These are phyloP conservation scores for Ursus arctos DNA, from an alignment of 2,113 vertebrate genomes.

Conservation along the genomic window DNA sequence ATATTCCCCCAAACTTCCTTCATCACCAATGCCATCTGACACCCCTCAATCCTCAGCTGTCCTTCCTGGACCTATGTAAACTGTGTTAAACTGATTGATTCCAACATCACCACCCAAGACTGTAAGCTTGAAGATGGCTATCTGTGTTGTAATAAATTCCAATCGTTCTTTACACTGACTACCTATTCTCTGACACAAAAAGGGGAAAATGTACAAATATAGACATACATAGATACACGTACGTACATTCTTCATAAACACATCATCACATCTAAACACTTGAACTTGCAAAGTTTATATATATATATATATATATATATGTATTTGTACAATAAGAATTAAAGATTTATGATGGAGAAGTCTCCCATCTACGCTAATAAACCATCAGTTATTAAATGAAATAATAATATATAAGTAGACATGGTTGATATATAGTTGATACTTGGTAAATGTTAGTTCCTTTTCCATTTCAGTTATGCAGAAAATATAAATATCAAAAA, in stretches of 20 bases:
- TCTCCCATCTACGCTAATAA: not conserved
- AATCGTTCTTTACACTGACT: not conserved
- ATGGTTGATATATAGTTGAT: not conserved
- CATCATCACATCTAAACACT: not conserved
- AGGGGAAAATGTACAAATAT: not conserved
- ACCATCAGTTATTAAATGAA: not conserved
- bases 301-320: too few relatives aligned
- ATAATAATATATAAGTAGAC: not conserved
- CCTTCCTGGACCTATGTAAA: not conserved
- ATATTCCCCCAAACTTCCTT: not conserved
- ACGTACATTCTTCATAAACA: not conserved
- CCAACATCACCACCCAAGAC: not conserved
- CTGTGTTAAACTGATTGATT: not conserved
- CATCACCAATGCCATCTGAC: not conserved
- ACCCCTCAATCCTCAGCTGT: not conserved
- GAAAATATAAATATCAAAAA: conserved; percentile 3
- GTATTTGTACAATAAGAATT: not conserved
- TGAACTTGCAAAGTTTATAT: not conserved
- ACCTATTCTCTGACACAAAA: not conserved
- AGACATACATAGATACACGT: not conserved
- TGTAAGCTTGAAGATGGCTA: not conserved
- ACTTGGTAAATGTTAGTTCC: not conserved
- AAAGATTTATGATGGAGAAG: not conserved
- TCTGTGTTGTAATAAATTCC: not conserved
- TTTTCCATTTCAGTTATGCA: not conserved